These are phyloP conservation scores for Petromus typicus DNA, from an alignment of 2,113 vertebrate genomes.

Conservation along the genomic window DNA sequence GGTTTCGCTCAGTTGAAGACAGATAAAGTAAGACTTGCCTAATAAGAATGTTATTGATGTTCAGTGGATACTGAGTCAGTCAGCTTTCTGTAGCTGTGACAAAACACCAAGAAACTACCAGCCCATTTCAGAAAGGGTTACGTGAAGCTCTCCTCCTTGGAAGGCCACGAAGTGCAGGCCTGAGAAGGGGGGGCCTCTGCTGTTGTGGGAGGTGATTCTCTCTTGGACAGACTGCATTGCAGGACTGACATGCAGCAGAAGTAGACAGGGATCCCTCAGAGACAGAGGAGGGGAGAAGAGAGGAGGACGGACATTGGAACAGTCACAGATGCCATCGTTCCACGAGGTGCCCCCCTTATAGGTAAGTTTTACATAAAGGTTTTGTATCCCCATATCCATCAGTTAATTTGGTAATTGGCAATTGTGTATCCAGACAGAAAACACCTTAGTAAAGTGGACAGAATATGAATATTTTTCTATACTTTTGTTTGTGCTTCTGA, in stretches of 20 bases:
- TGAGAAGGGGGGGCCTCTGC: background rate
- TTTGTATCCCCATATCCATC: conserved; percentile 37
- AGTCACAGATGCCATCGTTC: background rate
- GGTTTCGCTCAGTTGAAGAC: background rate
- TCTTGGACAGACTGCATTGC: background rate
- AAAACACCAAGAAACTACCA: background rate
- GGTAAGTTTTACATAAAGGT: rapidly evolving
- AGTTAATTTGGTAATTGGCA: background rate
- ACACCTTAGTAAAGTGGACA: background rate
- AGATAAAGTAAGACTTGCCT: background rate
- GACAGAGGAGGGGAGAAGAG: background rate
- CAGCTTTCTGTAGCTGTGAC: background rate
- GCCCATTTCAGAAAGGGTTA: background rate
- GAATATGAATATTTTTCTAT: background rate
- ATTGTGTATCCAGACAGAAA: background rate
- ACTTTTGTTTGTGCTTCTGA: background rate
- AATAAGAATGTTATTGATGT: background rate
- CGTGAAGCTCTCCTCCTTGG: background rate
- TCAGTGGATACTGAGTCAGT: background rate
- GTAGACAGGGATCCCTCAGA: rapidly evolving
- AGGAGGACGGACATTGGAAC: background rate
- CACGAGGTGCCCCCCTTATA: background rate
- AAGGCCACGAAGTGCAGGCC: background rate
- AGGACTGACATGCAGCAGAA: background rate
- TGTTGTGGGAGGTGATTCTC: background rate